These are phyloP conservation scores for Pyralis farinalis DNA, from an alignment of 2,888 invertebrate genomes.

Conservation along the genomic window DNA sequence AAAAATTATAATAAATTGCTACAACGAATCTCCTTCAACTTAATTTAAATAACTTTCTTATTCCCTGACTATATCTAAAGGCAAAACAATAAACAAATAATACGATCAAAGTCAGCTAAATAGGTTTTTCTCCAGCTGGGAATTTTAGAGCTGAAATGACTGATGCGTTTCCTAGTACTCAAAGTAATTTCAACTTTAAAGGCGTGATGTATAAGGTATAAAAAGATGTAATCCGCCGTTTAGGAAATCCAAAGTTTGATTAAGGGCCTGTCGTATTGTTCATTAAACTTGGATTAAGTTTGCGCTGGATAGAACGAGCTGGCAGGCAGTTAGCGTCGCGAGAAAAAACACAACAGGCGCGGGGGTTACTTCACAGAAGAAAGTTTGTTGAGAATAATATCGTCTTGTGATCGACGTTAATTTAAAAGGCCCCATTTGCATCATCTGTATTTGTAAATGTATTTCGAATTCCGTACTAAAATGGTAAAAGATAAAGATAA, in stretches of 20 bases:
- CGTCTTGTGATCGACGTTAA: constrained; percentile 24
- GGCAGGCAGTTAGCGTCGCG: constrained; percentile 76
- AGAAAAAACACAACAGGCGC: constrained; percentile 57
- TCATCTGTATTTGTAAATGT: neutral
- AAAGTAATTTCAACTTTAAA: constrained; percentile 27
- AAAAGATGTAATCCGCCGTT: constrained; percentile 30
- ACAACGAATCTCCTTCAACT: neutral
- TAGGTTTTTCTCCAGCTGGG: constrained; percentile 67
- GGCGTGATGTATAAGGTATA: constrained; percentile 26
- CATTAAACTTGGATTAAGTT: constrained; percentile 82
- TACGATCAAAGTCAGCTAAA: constrained; percentile 74
- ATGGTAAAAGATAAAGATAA: no score
- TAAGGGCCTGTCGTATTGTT: constrained; percentile 81
- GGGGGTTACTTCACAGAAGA: constrained; percentile 47
- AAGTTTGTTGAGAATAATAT: constrained; percentile 48
- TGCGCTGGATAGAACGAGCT: constrained; percentile 78
- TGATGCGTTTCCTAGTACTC: constrained; percentile 18
- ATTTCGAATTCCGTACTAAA: no score
- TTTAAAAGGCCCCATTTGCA: constrained; percentile 5
- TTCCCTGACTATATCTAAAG: constrained; percentile 37
- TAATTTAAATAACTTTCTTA: constrained; percentile 26
- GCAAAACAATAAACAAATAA: constrained; percentile 74
- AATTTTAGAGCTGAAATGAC: constrained; percentile 27
- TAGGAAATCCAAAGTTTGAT: constrained; percentile 78
- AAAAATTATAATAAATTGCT: constrained; percentile 4